Evolutionary conservation across 2,888 invertebrate genomes (phyloP).

Genomic region (Macrosoma leucophasiata): DNA sequence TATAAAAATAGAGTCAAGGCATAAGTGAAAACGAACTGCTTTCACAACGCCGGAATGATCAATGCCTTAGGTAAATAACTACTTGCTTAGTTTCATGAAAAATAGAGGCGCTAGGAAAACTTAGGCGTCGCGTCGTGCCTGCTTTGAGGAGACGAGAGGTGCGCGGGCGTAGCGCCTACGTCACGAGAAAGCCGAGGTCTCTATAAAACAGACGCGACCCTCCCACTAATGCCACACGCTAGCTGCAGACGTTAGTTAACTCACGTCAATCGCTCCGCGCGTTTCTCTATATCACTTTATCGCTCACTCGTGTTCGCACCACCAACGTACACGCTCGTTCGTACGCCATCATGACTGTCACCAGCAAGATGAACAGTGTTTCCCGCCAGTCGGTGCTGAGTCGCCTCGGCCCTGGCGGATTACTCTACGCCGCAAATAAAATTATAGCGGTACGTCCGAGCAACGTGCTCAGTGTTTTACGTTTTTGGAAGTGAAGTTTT

Average conservation of each 20-base stretch:
- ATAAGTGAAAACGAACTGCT: slow-evolving; percentile 27
- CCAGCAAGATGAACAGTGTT: slow-evolving; percentile 73
- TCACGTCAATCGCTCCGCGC: slow-evolving; percentile 49
- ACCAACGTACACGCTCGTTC: slow-evolving; percentile 48
- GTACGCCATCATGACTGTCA: slow-evolving; percentile 64
- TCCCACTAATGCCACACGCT: slow-evolving; percentile 62
- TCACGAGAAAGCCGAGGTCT: slow-evolving; percentile 66
- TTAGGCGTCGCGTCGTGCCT: slow-evolving; percentile 30
- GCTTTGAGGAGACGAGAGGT: slow-evolving; percentile 38
- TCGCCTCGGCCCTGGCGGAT: slow-evolving; percentile 67
- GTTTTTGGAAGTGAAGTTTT: slow-evolving; percentile 32
- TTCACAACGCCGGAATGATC: slow-evolving; percentile 33
- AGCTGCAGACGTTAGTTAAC: slow-evolving; percentile 48
- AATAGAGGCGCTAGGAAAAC: slow-evolving; percentile 53
- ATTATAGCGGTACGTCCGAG: slow-evolving; percentile 70
- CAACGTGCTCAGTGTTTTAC: slow-evolving; percentile 39
- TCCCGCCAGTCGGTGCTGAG: slow-evolving; percentile 67
- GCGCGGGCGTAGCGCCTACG: slow-evolving; percentile 42
- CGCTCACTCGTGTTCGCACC: slow-evolving; percentile 43
- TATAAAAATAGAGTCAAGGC: no score
- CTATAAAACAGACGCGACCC: slow-evolving; percentile 60
- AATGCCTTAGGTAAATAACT: slow-evolving; percentile 38
- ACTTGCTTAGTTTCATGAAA: slow-evolving; percentile 44
- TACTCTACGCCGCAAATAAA: slow-evolving; percentile 69
- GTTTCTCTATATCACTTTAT: slow-evolving; percentile 45